Conservation (phyloP, 2,113 vertebrate genomes). For the Hydrolagus affinis region DNA sequence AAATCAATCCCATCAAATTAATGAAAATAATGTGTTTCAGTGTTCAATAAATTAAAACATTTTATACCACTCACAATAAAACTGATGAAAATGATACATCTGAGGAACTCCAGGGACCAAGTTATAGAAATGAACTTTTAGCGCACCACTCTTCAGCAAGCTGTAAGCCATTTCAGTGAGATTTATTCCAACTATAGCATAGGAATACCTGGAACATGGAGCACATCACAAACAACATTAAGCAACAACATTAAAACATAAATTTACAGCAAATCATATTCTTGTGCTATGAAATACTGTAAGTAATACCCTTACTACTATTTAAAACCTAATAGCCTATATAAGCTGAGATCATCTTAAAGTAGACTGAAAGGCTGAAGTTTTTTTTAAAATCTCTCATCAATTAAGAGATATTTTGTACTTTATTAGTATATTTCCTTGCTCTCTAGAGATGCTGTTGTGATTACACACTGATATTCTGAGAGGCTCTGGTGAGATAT, state of each 20-base stretch:
- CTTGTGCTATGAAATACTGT: neutral
- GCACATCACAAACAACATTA: neutral
- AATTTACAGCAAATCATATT: neutral
- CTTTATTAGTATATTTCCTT: neutral
- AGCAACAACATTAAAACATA: neutral
- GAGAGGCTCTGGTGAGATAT: neutral
- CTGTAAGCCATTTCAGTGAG: conserved; percentile 97
- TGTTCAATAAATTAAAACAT: neutral
- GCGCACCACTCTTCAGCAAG: conserved; percentile 72
- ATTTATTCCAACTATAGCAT: conserved; percentile 96
- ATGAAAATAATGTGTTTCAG: no score
- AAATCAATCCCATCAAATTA: no score
- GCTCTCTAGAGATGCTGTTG: neutral
- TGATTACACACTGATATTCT: neutral
- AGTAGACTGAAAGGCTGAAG: no score
- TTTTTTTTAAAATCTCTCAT: neutral
- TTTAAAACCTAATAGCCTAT: neutral
- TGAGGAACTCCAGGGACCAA: conserved; percentile 62
- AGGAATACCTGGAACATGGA: conserved; percentile 75
- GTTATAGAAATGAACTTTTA: conserved; percentile 87
- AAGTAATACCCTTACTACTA: neutral
- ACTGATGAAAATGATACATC: conserved; percentile 80
- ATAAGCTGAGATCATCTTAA: no score
- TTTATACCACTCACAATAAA: conserved; percentile 78
- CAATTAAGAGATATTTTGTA: neutral